Evolutionary conservation across 30 jellyfish, hydroid and myxozoan genomes (phyloP).

Genomic region (Pseudorhiza aurosa): DNA sequence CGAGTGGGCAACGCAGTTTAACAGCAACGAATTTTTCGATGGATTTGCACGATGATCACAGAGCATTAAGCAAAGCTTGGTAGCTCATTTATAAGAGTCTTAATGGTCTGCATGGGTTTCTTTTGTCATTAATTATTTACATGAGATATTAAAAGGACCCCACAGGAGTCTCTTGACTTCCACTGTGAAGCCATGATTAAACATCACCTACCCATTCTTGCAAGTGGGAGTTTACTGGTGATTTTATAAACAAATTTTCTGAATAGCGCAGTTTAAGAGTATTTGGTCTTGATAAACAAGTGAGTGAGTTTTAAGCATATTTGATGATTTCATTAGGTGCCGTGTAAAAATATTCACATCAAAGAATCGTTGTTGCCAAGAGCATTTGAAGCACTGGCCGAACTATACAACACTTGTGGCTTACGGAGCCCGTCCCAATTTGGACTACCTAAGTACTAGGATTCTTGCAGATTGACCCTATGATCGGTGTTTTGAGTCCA

Average conservation of each 20-base stretch:
- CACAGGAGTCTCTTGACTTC: not conserved
- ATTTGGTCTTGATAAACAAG: not conserved
- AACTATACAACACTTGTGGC: too few species aligned
- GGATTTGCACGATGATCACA: too few species aligned
- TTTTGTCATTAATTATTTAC: slow-evolving; percentile 4
- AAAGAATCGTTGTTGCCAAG: too few species aligned
- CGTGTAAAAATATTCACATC: too few species aligned
- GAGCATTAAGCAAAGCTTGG: too few species aligned
- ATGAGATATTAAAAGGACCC: not conserved
- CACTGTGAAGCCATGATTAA: not conserved
- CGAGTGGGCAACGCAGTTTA: too few species aligned
- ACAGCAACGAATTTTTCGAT: too few species aligned
- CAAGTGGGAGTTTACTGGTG: not conserved
- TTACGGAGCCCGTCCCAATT: not conserved
- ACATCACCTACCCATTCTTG: not conserved
- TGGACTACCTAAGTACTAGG: not conserved
- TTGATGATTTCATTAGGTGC: not conserved
- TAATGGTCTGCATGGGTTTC: too few species aligned
- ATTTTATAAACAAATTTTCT: not conserved
- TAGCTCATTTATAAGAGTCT: too few species aligned
- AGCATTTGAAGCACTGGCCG: too few species aligned
- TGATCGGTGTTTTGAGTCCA: too few species aligned
- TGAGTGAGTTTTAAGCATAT: not conserved
- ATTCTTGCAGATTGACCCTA: too few species aligned
- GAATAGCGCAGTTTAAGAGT: not conserved